A percentile compares a stretch with the other conserved stretches of the same genome.
Evolutionary conservation across 2,888 invertebrate genomes (phyloP).

Genomic region (Drosophila fulvimacula): DNA sequence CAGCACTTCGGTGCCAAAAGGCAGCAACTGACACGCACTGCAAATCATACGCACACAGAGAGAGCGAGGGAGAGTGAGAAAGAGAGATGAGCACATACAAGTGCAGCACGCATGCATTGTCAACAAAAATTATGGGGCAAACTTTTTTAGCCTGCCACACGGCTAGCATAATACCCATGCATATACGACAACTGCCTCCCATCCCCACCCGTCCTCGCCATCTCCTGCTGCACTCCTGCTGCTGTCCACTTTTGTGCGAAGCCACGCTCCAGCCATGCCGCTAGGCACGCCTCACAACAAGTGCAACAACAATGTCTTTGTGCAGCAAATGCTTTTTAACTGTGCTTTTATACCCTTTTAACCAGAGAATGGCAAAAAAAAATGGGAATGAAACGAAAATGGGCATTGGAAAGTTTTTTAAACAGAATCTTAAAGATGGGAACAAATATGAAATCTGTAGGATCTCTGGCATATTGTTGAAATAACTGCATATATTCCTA

Average conservation of each 20-base stretch:
- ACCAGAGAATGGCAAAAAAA: neutral
- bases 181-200: neutral
- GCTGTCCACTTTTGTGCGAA: neutral
- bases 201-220: neutral
- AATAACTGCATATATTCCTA: neutral
- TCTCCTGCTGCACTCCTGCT: too few relatives aligned
- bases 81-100: neutral
- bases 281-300: neutral
- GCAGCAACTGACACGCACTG: conserved; percentile 34
- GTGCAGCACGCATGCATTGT: conserved; percentile 36
- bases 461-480: neutral
- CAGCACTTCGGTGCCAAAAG: conserved; percentile 38
- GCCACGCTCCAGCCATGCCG: neutral
- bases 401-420: neutral
- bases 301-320: conserved; percentile 15
- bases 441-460: neutral
- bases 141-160: conserved; percentile 19
- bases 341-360: conserved; percentile 18
- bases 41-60: conserved; percentile 10
- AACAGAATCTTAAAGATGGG: neutral
- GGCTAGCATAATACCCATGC: conserved; percentile 11
- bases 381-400: neutral
- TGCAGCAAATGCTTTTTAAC: conserved; percentile 11
- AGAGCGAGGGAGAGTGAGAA: neutral
- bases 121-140: conserved; percentile 48